These are phyloP conservation scores for Coluber constrictor DNA, from an alignment of 2,797 vertebrate genomes.

Conservation along the genomic window DNA sequence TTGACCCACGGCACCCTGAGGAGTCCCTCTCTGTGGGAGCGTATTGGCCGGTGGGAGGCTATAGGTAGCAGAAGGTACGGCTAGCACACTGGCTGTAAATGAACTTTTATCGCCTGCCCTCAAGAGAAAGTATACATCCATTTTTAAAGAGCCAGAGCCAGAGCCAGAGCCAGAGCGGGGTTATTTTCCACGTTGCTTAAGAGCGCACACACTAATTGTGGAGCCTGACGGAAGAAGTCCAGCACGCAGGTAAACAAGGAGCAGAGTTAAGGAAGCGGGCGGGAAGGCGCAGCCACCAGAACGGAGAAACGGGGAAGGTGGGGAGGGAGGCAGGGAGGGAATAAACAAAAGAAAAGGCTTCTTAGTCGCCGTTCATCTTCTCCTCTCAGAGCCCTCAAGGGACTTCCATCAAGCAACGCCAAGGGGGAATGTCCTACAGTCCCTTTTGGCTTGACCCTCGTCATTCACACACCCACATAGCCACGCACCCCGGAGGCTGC, in stretches of 20 bases:
- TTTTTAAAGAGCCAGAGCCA: background rate
- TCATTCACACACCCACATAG: background rate
- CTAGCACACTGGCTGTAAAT: no score
- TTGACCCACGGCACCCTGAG: no score
- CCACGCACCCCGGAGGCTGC: background rate
- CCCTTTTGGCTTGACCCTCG: no score
- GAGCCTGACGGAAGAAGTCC: background rate
- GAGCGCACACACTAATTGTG: background rate
- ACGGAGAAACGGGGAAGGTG: no score
- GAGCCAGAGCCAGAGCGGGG: no score
- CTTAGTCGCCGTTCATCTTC: background rate
- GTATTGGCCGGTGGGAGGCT: no score
- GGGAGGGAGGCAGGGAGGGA: no score
- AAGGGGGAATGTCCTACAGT: background rate
- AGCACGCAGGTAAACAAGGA: conserved; percentile 4
- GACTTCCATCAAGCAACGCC: background rate
- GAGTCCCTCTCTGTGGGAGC: no score
- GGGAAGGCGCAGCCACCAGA: background rate
- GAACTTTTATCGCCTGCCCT: background rate
- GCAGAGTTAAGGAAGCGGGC: background rate
- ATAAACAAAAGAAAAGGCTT: background rate
- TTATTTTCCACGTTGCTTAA: background rate
- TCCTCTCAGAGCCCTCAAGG: background rate
- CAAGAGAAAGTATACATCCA: background rate
- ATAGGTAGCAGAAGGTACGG: no score